Evolutionary conservation across 2,797 vertebrate species (phyloP).

Genomic region (Sorex maritimensis): DNA sequence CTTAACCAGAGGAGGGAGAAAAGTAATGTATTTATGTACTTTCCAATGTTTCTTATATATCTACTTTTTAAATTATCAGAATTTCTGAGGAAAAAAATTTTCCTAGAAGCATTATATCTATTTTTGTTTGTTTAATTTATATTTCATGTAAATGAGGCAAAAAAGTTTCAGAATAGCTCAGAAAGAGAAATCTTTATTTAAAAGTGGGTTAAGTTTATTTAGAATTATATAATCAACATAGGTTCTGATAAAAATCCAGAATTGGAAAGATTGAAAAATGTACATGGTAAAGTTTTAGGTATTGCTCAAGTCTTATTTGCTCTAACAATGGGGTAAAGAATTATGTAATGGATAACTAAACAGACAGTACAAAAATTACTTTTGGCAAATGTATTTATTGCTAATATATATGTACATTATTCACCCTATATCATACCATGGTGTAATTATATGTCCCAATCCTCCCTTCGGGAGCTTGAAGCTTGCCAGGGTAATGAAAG

Average conservation of each 20-base stretch:
- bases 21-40: conserved; percentile 44
- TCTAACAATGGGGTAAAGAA: conserved; percentile 59
- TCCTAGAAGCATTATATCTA: conserved; percentile 31
- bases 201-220: conserved; percentile 60
- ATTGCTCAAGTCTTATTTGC: conserved; percentile 34
- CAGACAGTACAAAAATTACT: conserved; percentile 76
- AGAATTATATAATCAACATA: conserved; percentile 51
- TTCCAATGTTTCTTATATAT: background rate
- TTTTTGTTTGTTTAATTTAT: conserved; percentile 47
- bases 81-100: conserved; percentile 15
- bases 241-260: conserved; percentile 58
- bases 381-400: conserved; percentile 61
- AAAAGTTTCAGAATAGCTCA: conserved; percentile 64
- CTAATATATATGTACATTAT: background rate
- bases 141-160: conserved; percentile 52
- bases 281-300: conserved; percentile 50
- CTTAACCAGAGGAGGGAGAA: background rate
- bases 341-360: conserved; percentile 54
- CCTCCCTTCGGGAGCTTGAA: conserved; percentile 11
- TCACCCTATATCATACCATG: background rate
- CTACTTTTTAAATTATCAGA: conserved; percentile 31
- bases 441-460: conserved; percentile 38
- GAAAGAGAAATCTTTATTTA: conserved; percentile 45
- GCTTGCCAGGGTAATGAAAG: conserved; percentile 35
- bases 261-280: conserved; percentile 49